Conservation (phyloP, 2,888 invertebrate species). For the Eupithecia pulchellata region DNA sequence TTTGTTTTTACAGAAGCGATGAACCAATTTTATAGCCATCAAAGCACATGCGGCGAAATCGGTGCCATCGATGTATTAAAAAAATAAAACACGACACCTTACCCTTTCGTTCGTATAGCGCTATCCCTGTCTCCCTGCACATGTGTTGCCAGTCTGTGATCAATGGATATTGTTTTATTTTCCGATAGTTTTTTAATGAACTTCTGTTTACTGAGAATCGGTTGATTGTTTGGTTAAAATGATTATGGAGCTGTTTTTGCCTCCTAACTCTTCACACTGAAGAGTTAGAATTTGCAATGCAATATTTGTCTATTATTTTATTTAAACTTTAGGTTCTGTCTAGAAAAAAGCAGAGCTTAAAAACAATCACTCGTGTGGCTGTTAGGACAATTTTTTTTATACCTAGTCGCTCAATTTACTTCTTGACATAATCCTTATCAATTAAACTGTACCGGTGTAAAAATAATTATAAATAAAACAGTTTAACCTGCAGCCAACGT, state of each 20-base stretch:
- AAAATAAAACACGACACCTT: constrained; percentile 55
- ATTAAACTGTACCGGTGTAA: too few relatives aligned
- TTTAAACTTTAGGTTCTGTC: too few relatives aligned
- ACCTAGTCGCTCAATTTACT: too few relatives aligned
- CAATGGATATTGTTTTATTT: constrained; percentile 72
- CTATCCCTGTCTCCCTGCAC: constrained; percentile 59
- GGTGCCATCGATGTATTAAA: constrained; percentile 60
- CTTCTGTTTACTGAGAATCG: constrained; percentile 48
- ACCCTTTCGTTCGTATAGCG: constrained; percentile 56
- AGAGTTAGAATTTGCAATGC: too few relatives aligned
- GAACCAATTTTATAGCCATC: constrained; percentile 63
- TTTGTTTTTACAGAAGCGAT: constrained; percentile 42
- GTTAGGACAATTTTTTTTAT: too few relatives aligned
- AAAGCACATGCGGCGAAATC: constrained; percentile 72
- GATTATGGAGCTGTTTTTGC: neutral
- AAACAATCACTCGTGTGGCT: too few relatives aligned
- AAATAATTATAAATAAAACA: too few relatives aligned
- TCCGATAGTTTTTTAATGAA: constrained; percentile 52
- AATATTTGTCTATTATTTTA: neutral
- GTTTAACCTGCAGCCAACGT: too few relatives aligned
- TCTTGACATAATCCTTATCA: too few relatives aligned
- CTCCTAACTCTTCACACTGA: neutral
- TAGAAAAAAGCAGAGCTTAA: too few relatives aligned
- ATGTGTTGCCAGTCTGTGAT: constrained; percentile 75
- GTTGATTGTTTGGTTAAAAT: neutral